A percentile compares a stretch with the other conserved stretches of the same genome.
phyloP scores from a whole-genome alignment of 2,888 invertebrate genomes.

The Archips crataeganus region DNA sequence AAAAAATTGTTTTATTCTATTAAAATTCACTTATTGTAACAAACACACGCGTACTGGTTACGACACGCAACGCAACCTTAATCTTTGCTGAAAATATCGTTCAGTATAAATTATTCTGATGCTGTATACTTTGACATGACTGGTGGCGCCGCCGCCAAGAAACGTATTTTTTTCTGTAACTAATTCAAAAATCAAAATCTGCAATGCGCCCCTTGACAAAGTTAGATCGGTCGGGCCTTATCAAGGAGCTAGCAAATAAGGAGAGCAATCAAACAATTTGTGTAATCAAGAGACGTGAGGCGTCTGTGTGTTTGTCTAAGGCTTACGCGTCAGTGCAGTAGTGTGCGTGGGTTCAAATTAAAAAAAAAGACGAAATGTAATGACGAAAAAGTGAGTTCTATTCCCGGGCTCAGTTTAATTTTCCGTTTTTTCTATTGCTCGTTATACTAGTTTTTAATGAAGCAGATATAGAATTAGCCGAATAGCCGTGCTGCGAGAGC shows the following conservation, averaged over 20 bases:
- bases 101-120: too few relatives aligned
- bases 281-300: constrained; percentile 51
- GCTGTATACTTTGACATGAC: not conserved
- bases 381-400: too few relatives aligned
- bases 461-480: too few relatives aligned
- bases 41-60: too few relatives aligned
- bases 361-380: not conserved
- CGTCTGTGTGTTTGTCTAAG: constrained; percentile 7
- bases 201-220: constrained; percentile 53
- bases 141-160: not conserved
- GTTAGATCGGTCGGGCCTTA: constrained; percentile 51
- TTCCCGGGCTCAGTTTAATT: too few relatives aligned
- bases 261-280: constrained; percentile 57
- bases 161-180: not conserved
- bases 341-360: not conserved
- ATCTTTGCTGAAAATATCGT: too few relatives aligned
- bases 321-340: constrained; percentile 9
- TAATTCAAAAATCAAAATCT: not conserved
- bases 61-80: too few relatives aligned
- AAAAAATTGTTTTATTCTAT: too few relatives aligned
- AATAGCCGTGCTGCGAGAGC: too few relatives aligned
- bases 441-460: too few relatives aligned
- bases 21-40: too few relatives aligned
- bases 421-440: too few relatives aligned
- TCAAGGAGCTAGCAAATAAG: constrained; percentile 51